These are phyloP conservation scores for Phyllopteryx taeniolatus DNA, from an alignment of 2,113 vertebrate species.

Conservation along the genomic window DNA sequence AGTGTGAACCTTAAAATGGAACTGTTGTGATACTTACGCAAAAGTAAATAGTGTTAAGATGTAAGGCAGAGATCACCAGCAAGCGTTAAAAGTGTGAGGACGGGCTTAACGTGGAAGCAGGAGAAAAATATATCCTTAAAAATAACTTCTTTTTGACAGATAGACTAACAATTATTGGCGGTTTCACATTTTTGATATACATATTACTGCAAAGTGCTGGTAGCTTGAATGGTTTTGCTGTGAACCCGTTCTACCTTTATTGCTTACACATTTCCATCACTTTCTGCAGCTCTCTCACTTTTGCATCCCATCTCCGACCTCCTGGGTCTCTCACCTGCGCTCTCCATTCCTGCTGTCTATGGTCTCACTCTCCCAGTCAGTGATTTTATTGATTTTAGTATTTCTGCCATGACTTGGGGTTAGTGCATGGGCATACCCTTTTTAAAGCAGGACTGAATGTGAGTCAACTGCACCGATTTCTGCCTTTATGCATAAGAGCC, in stretches of 20 bases:
- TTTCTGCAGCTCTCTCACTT: neutral
- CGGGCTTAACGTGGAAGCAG: neutral
- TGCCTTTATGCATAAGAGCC: neutral
- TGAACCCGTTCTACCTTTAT: neutral
- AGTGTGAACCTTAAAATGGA: too few relatives aligned
- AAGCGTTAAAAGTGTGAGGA: neutral
- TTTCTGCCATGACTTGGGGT: neutral
- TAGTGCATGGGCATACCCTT: slow-evolving; percentile 9
- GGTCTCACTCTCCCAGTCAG: slow-evolving; percentile 8
- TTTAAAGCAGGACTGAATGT: neutral
- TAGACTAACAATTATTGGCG: neutral
- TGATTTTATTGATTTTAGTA: slow-evolving; percentile 27
- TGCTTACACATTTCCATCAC: neutral
- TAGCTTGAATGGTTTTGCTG: neutral
- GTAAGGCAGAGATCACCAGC: too few relatives aligned
- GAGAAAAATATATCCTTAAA: neutral
- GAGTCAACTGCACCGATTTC: neutral
- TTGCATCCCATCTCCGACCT: neutral
- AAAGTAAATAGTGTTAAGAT: neutral
- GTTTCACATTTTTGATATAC: neutral
- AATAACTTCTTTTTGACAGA: neutral
- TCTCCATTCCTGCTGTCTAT: slow-evolving; percentile 8
- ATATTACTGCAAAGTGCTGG: neutral
- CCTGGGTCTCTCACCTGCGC: neutral
- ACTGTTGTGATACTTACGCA: too few relatives aligned